These are phyloP conservation scores for Philopedon plagiatum DNA, from an alignment of 2,888 invertebrate genomes.

Conservation along the genomic window DNA sequence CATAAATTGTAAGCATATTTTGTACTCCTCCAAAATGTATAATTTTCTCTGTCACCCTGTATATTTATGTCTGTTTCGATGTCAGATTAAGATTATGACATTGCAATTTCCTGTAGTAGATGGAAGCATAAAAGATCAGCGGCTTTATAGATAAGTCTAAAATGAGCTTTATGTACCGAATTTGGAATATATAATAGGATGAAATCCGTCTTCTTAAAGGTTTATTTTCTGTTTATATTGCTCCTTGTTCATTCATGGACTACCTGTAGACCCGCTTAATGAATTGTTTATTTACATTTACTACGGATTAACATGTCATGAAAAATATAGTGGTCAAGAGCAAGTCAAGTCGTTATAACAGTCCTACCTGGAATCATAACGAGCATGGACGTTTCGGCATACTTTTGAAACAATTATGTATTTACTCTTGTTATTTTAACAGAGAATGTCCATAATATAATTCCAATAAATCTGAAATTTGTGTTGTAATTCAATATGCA, in stretches of 20 bases:
- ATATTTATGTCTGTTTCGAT: slow-evolving; percentile 35
- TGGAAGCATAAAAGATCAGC: slow-evolving; percentile 34
- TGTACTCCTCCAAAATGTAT: too few relatives aligned
- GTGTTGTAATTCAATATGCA: too few relatives aligned
- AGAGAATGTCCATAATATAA: too few relatives aligned
- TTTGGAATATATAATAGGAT: slow-evolving; percentile 41
- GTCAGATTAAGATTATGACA: slow-evolving; percentile 45
- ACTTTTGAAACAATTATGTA: too few relatives aligned
- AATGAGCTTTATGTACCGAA: slow-evolving; percentile 41
- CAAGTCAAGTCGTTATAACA: too few relatives aligned
- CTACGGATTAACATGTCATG: not conserved
- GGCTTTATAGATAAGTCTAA: slow-evolving; percentile 37
- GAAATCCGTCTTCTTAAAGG: slow-evolving; percentile 29
- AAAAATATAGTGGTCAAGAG: too few relatives aligned
- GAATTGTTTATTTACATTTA: not conserved
- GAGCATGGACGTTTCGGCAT: too few relatives aligned
- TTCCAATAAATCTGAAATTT: too few relatives aligned
- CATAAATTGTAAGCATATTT: too few relatives aligned
- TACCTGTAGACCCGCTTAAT: slow-evolving; percentile 1
- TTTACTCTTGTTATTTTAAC: too few relatives aligned
- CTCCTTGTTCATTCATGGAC: slow-evolving; percentile 22
- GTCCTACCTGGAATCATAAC: too few relatives aligned
- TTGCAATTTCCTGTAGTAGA: slow-evolving; percentile 41
- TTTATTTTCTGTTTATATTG: slow-evolving; percentile 25
- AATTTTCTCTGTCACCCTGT: slow-evolving; percentile 17